Base-by-base conservation (phyloP, 2,797 vertebrate genomes). In the Alfaro cultratus region DNA sequence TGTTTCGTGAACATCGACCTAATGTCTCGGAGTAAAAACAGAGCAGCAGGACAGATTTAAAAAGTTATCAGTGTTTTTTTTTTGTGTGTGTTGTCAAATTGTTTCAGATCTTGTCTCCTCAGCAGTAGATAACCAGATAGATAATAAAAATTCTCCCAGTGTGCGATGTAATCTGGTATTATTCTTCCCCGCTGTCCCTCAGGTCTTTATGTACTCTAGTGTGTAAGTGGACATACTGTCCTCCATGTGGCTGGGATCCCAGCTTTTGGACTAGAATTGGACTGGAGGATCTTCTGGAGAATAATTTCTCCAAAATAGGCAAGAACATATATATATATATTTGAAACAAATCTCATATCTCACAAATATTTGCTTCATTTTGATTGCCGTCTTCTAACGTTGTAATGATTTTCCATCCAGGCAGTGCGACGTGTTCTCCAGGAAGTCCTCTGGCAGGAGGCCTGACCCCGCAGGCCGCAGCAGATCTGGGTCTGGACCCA, bases 141-240 rank as follows among this genome's bases (percentile, higher is more conserved):
- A 29, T 55, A n/a, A n/a, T 74, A 13, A 18, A 16, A 75, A 74
- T 12, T 29, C 31, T 11, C 5, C 5, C 45, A 13, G 16, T 18
- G 8, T 45, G 43, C 5, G 8, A 43, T 29, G 21, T 41, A 23
- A 68, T 26, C 9, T 26, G 36, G 64, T 41, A 6, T 68, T 5
- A 26, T 39, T 23, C 13, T 68, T 31, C 11, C 53, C 8, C 23
- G 11, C 31, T 43, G 31, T 79, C 60, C 51, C 71, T 46, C 86
- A 99, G 98, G 77, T 99, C 98, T 87, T 95, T 99, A 47, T 99
- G 98, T 80, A 98, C 97, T 7, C 89, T 99, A 79, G 96, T 99
- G 79, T 99, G 98, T 92, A 99, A 99, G 85, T 99, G 98, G 98
- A 98, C 97, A 0, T 99, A 98, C 80, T 97, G 96, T 0, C 94